Base-by-base conservation (phyloP, 1,140 invertebrate genomes). In the Sinonovacula constricta region DNA sequence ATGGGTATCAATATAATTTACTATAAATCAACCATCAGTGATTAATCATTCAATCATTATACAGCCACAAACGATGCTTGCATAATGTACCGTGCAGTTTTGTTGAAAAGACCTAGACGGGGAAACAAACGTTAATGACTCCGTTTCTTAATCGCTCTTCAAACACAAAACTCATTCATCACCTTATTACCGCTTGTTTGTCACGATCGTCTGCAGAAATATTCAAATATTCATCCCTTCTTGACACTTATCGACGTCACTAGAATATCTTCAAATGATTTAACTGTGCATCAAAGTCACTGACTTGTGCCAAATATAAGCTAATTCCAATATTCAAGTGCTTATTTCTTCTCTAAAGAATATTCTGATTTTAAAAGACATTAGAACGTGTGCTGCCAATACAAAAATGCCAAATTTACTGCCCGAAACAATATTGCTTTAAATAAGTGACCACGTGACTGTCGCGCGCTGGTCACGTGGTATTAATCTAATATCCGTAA, bases 401-500 rank as follows among this genome's bases (percentile, higher is more conserved):
- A 28, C 26, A 12, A 36, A 65, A n/a, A 65, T 65, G 26, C 33
- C 33, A 65, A 65, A 26, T 31, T 36, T 33, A 14, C 30, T n/a
- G 33, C 22, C 31, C 33, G 62, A 34, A 65, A 65, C 30, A 33
- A 65, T 26, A 65, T 33, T 65, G 28, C 22, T 18, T 22, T 12
- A 33, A 33, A 65, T 36, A 34, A 34, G 15, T 31, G n/a, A 30
- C 26, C 36, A 14, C 62, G 33, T 22, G 62, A 28, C 62, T 7
- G 62, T 59, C 59, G 54, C 45, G 72, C 67, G 72, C 45, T 54
- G 34, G 33, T 15, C 72, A 76, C 72, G 72, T 76, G 72, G 53
- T 33, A 15, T 24, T 76, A 76, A 76, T 76, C 62, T 76, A 57
- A 76, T 67, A 54, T 76, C 63, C 72, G 62, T 53, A 67, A 56